Evolutionary conservation across 2,797 vertebrate species (phyloP).

Genomic region (Gallinago solitaria): DNA sequence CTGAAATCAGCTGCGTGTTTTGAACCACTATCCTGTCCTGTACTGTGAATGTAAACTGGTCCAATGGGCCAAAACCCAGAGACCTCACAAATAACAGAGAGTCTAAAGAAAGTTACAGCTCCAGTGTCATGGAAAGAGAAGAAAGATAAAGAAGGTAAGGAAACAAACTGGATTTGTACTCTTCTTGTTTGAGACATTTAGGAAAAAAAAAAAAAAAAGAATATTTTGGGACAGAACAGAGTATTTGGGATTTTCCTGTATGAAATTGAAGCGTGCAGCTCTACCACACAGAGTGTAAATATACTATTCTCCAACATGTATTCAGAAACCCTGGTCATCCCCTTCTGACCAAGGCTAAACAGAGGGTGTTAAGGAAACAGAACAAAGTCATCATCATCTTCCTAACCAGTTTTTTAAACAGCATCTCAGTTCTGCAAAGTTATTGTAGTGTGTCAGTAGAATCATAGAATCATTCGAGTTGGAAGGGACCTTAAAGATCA

Average conservation of each 20-base stretch:
- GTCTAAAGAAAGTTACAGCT: not conserved
- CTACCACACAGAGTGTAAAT: not conserved
- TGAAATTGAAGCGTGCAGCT: not conserved
- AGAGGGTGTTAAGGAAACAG: not conserved
- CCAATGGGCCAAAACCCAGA: not conserved
- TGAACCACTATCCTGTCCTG: not conserved
- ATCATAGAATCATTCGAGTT: no score
- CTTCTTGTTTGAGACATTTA: not conserved
- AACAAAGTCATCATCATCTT: not conserved
- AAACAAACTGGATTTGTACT: not conserved
- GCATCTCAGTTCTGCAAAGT: not conserved
- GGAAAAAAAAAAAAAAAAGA: not conserved
- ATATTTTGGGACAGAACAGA: not conserved
- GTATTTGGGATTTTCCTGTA: not conserved
- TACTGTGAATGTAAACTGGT: not conserved
- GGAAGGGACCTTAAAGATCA: no score
- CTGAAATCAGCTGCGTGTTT: not conserved
- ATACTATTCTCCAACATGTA: fast-evolving
- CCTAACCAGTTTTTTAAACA: not conserved
- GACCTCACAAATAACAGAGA: fast-evolving
- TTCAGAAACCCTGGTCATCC: not conserved
- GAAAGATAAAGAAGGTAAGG: not conserved
- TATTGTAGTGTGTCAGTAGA: not conserved
- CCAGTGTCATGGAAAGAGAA: not conserved
- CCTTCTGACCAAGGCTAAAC: fast-evolving